Evolutionary conservation across 2,888 invertebrate genomes (phyloP), one percentile per base, ranked within the genome.

Genomic region (Hydroisotoma schaefferi): DNA sequence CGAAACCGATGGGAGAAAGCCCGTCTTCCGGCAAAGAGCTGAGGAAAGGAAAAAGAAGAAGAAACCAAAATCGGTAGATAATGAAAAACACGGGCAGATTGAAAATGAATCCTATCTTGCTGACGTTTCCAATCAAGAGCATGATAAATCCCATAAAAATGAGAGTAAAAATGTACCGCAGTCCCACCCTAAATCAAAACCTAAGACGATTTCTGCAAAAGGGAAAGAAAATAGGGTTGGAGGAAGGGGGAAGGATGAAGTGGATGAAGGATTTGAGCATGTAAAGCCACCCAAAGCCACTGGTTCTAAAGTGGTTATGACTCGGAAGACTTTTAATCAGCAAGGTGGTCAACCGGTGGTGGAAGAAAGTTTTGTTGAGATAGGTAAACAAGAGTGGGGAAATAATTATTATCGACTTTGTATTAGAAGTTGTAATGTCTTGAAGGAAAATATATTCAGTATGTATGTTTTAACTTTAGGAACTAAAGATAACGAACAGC

Each of bases 261-360:
- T 20, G n/a, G 25, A 25, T 43, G 22, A 25, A 27, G 6, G 40
- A 38, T 23, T 26, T n/a, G 20, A 40, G 40, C n/a, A n/a, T n/a
- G n/a, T n/a, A n/a, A n/a, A n/a, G n/a, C n/a, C n/a, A n/a, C 33
- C 33, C 15, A 33, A 33, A 8, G 40, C 40, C 20, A 15, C 40
- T 40, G 20, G 40, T 40, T 40, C 40, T 15, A 20, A 15, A 20
- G 20, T 40, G 15, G 40, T 40, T 15, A 40, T 40, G 40, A 40
- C 40, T 15, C 15, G 40, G n/a, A 40, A 40, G n/a, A 40, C 40
- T 40, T 40, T 40, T 15, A 40, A 40, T 5, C 40, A 40, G n/a
- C 40, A 40, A 40, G n/a, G 20, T 40, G 40, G 40, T 18, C n/a
- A 40, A 18, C n/a, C 40, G 5, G 40, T 40, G 3, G 40, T 40